Conservation (phyloP, 2,888 invertebrate species). For the Lepidonotus clava region DNA sequence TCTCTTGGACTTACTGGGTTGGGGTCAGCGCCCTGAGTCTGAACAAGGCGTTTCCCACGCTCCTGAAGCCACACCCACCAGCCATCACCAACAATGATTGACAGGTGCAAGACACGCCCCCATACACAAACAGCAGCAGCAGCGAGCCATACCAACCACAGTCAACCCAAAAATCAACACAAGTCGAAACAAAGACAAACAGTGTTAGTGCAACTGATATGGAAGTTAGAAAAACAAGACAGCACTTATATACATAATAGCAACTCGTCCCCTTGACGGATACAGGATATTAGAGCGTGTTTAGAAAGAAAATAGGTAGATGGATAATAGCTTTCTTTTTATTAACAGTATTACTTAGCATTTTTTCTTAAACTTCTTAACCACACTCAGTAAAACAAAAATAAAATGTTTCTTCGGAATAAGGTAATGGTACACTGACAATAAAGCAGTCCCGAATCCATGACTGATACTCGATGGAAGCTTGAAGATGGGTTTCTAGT, state of each 20-base stretch:
- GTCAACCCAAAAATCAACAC: not conserved
- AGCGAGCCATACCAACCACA: slow-evolving; percentile 7
- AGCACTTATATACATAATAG: not conserved
- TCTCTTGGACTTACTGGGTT: slow-evolving; percentile 63
- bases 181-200: not conserved
- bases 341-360: too few species aligned
- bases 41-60: slow-evolving; percentile 57
- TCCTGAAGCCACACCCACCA: slow-evolving; percentile 59
- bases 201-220: slow-evolving; percentile 18
- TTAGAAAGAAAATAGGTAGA: too few species aligned
- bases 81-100: slow-evolving; percentile 1
- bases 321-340: too few species aligned
- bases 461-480: too few species aligned
- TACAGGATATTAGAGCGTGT: too few species aligned
- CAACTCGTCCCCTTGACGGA: not conserved
- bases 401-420: too few species aligned
- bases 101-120: slow-evolving; percentile 41
- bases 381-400: too few species aligned
- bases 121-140: slow-evolving; percentile 5
- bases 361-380: too few species aligned
- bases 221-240: not conserved
- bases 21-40: slow-evolving; percentile 58
- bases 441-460: too few species aligned
- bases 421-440: too few species aligned
- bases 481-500: too few species aligned